These are phyloP conservation scores for Oncorhynchus gorbuscha DNA, from an alignment of 2,113 vertebrate genomes.

Conservation along the genomic window DNA sequence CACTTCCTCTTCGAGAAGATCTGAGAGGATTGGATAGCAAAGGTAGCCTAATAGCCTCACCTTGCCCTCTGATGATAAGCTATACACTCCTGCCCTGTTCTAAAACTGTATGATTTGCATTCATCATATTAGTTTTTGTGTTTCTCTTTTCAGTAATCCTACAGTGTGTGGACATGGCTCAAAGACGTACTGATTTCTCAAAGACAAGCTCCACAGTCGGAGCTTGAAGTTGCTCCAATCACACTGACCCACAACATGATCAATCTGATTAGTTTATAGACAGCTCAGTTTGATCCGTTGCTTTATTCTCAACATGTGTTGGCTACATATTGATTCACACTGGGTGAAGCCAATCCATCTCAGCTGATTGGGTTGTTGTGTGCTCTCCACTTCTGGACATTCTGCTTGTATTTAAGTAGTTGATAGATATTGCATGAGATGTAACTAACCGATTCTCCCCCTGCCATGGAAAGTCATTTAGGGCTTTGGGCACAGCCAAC, in stretches of 20 bases:
- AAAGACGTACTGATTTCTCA: not conserved
- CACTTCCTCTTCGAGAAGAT: not conserved
- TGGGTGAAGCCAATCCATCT: slow-evolving; percentile 47
- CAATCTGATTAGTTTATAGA: slow-evolving; percentile 10
- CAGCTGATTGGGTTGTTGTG: slow-evolving; percentile 13
- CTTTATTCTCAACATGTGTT: slow-evolving; percentile 26
- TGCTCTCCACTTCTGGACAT: slow-evolving; percentile 4
- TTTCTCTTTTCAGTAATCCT: not conserved
- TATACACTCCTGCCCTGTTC: too few species aligned
- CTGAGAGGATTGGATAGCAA: not conserved
- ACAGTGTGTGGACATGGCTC: not conserved
- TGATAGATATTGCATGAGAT: slow-evolving; percentile 51
- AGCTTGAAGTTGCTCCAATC: not conserved
- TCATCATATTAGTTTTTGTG: too few species aligned
- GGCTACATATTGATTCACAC: slow-evolving; percentile 44
- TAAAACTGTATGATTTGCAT: too few species aligned
- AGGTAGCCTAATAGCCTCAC: not conserved
- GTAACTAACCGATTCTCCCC: slow-evolving; percentile 44
- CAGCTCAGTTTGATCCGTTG: slow-evolving; percentile 11
- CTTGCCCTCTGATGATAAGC: too few species aligned
- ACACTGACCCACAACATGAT: slow-evolving; percentile 17
- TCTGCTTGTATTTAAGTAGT: slow-evolving; percentile 39
- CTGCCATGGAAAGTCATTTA: slow-evolving; percentile 51
- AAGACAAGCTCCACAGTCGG: not conserved
- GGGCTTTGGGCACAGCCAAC: slow-evolving; percentile 30